These are phyloP conservation scores for Sus cebifrons DNA, from an alignment of 2,797 vertebrate species.

Conservation along the genomic window DNA sequence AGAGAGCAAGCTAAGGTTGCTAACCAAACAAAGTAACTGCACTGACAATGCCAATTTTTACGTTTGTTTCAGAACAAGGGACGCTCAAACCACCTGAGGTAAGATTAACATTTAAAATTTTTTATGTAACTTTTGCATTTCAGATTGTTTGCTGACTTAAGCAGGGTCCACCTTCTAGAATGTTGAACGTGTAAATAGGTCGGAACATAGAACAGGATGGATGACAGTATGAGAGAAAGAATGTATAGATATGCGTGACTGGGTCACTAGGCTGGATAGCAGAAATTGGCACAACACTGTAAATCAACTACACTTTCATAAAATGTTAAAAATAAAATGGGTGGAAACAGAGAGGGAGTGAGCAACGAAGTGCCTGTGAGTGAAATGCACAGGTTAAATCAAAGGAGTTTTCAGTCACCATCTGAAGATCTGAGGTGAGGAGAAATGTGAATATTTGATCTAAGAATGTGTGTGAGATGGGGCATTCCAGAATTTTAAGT, in stretches of 20 bases:
- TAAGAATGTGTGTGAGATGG: background rate
- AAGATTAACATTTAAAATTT: constrained; percentile 88
- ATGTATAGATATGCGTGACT: too few species aligned
- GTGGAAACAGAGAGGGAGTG: background rate
- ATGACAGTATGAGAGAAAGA: too few species aligned
- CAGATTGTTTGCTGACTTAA: constrained; percentile 47
- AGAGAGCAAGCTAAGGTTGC: constrained; percentile 87
- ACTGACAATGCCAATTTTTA: constrained; percentile 96
- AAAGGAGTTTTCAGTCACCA: background rate
- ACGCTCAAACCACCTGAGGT: constrained; percentile 95
- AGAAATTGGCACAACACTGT: too few species aligned
- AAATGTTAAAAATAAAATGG: background rate
- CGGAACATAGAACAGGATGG: too few species aligned
- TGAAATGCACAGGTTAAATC: background rate
- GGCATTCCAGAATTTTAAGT: background rate
- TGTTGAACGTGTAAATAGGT: background rate
- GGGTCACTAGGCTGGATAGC: too few species aligned
- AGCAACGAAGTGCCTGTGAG: background rate
- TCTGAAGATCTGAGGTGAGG: background rate
- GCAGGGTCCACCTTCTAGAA: background rate
- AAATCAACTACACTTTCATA: too few species aligned
- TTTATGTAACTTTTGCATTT: constrained; percentile 78
- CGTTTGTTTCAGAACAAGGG: constrained; percentile 97
- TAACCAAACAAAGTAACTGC: constrained; percentile 77
- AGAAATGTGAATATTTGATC: background rate